Base-by-base conservation (phyloP, 2,113 vertebrate species). In the Lagopus leucura region DNA sequence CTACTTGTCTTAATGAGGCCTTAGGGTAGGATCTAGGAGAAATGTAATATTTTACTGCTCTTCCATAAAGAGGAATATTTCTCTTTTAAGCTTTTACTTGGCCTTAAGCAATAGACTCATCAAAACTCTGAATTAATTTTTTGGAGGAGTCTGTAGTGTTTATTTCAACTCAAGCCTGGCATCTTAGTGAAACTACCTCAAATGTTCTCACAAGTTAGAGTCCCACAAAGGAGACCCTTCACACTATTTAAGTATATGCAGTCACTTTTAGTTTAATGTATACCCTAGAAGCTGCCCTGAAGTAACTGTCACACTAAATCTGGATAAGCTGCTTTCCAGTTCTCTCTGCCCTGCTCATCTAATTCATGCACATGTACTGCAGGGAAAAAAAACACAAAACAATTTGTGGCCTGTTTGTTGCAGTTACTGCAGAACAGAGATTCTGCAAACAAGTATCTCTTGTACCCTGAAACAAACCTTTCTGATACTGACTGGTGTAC, bases 271-370 rank as follows among this genome's bases (percentile, higher is more conserved):
- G 54, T 91, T 83, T 52, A 72, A 85, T 83, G 84, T 70, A 32
- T 82, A 32, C 85, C 86, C 50, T 65, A 75, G 77, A 89, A 91
- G 87, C 80, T 76, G 48, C 86, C 66, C 86, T 77, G 66, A 60
- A 77, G 48, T 86, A 86, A 83, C 58, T 94, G 79, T 85, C 69
- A 66, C n/a, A 38, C 45, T 92, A 90, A 96, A 86, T 32, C 78
- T 50, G 87, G 65, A 94, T 95, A 95, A 94, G 77, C 92, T 80
- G 89, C 94, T 95, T 95, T 93, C 45, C 54, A 32, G 0, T 45
- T 43, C 80, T 47, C 34, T 45, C 28, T n/a, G 65, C 77, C 66
- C 60, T 25, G 7, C 38, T 14, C 58, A 42, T 57, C 65, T 74
- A 78, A 8, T 36, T 78, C 9, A 1, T 11, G 24, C 6, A 4